Conservation (phyloP, 2,888 invertebrate species). For the Boloria euphrosyne region DNA sequence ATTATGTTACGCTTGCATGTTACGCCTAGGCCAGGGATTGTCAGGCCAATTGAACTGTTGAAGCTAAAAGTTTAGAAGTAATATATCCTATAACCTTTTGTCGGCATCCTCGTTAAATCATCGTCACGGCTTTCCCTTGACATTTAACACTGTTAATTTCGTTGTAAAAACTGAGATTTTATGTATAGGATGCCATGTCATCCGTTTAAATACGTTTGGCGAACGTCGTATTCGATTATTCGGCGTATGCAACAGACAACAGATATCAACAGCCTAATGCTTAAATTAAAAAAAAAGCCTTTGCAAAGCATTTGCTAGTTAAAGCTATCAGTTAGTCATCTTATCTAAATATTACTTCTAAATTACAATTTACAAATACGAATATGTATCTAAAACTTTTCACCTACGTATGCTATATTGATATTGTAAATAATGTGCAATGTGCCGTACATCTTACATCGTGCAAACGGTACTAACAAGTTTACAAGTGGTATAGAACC, state of each 20-base stretch:
- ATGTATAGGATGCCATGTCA: too few species aligned
- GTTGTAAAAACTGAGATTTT: too few species aligned
- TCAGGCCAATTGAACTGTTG: constrained; percentile 1
- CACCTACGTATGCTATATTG: too few species aligned
- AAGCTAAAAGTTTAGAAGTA: background rate
- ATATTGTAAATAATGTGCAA: background rate
- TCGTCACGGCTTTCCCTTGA: background rate
- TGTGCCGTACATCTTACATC: constrained; percentile 9
- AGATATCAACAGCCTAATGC: too few species aligned
- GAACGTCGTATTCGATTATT: too few species aligned
- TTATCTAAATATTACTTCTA: background rate
- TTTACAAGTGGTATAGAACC: constrained; percentile 26
- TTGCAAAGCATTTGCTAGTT: background rate
- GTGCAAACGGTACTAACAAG: constrained; percentile 30
- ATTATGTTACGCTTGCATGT: too few species aligned
- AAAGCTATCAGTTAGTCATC: background rate
- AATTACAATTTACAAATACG: background rate
- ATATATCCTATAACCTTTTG: too few species aligned
- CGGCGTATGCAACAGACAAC: too few species aligned
- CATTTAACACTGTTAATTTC: background rate
- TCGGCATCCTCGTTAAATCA: background rate
- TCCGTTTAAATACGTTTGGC: too few species aligned
- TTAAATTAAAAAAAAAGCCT: too few species aligned
- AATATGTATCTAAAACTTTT: too few species aligned
- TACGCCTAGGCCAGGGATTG: too few species aligned